A percentile compares a stretch with the other conserved stretches of the same genome.
phyloP scores from a whole-genome alignment of 2,113 vertebrate species.

The Rhynchomys soricoides region DNA sequence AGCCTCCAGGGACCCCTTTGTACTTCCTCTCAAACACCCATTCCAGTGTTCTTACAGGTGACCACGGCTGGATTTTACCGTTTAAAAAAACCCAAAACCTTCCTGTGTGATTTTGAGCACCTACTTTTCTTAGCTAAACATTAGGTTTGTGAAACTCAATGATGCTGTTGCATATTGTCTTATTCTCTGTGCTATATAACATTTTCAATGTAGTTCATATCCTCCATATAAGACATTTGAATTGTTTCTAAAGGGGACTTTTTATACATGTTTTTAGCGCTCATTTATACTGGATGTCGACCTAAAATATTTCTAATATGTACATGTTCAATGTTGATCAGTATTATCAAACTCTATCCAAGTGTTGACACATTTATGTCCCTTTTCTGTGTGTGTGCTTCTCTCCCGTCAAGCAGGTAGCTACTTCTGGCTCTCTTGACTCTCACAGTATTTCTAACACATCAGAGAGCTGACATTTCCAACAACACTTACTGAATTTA shows the following conservation, averaged over 20 bases:
- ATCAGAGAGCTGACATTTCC: conserved; percentile 13
- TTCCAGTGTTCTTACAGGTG: background rate
- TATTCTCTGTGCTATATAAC: background rate
- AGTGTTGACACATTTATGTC: background rate
- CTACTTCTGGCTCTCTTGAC: background rate
- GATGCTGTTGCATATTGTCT: background rate
- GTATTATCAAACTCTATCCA: background rate
- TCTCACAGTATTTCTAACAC: background rate
- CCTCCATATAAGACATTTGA: background rate
- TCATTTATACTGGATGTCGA: background rate
- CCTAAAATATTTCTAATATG: background rate
- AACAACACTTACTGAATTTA: background rate
- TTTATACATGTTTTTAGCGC: background rate
- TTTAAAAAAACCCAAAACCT: background rate
- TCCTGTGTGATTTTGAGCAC: background rate
- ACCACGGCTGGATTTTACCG: background rate
- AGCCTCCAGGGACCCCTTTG: background rate
- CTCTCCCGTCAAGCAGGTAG: background rate
- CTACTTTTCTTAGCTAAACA: background rate
- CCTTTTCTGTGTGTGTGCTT: background rate
- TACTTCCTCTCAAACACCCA: background rate
- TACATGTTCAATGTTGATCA: background rate
- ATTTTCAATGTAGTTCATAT: background rate
- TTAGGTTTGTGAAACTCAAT: background rate
- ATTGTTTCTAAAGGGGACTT: background rate